phyloP scores from a whole-genome alignment of 2,888 invertebrate species.

The Thyatira batis region DNA sequence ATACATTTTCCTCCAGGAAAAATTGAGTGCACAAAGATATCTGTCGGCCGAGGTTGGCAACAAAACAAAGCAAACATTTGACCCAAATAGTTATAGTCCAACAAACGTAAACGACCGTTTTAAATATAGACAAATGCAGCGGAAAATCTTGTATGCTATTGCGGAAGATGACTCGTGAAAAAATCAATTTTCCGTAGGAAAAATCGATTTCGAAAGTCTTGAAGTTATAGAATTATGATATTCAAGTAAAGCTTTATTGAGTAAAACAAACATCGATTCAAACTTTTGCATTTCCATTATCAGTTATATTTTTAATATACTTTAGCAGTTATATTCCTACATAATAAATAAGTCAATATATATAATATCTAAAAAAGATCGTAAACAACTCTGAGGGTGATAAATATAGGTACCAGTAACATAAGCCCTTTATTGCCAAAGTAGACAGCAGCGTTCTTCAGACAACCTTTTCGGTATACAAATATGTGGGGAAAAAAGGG shows the following conservation, averaged over 20 bases:
- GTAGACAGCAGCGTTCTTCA: not conserved
- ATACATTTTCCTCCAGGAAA: not conserved
- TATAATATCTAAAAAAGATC: no score
- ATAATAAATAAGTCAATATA: no score
- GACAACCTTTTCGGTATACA: not conserved
- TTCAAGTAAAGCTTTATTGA: no score
- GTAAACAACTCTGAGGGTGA: no score
- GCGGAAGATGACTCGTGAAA: not conserved
- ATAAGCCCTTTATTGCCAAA: not conserved
- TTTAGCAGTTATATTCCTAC: no score
- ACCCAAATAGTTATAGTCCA: slow-evolving; percentile 22
- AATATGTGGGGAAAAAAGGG: not conserved
- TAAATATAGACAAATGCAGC: slow-evolving; percentile 23
- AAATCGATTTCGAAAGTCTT: no score
- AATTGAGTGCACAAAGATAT: not conserved
- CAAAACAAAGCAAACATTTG: slow-evolving; percentile 15
- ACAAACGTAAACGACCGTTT: slow-evolving; percentile 17
- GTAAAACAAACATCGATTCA: no score
- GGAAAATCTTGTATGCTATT: not conserved
- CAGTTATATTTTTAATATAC: no score
- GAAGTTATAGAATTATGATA: no score
- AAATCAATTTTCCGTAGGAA: not conserved
- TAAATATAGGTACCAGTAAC: not conserved
- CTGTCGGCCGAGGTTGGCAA: not conserved
- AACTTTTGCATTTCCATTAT: no score